A percentile compares a stretch with the other conserved stretches of the same genome.
Conservation (phyloP, 2,888 invertebrate species). For the Oscheius onirici region DNA sequence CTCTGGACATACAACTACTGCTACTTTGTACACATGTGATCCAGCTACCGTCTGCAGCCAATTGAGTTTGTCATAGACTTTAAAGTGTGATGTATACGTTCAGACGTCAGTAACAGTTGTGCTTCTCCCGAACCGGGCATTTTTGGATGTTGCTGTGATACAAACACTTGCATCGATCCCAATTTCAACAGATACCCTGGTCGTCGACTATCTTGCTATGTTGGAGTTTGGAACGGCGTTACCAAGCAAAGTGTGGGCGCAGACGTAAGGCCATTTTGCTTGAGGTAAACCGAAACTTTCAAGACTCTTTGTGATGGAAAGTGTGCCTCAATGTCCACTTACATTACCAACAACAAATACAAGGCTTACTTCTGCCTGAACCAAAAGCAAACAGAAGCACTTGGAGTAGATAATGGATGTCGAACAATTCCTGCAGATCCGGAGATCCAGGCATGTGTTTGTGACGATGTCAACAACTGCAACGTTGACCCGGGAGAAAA, state of each 20-base stretch:
- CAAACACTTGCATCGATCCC: conserved; percentile 47
- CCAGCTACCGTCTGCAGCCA: conserved; percentile 31
- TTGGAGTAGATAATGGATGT: conserved; percentile 45
- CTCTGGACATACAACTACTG: conserved; percentile 11
- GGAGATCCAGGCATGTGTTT: conserved; percentile 45
- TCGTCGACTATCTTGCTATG: conserved; percentile 49
- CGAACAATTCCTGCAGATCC: conserved; percentile 38
- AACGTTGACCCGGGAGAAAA: conserved; percentile 33
- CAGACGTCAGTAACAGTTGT: conserved; percentile 27
- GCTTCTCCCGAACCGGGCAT: conserved; percentile 30
- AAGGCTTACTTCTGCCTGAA: conserved; percentile 55
- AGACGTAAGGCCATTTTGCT: neutral
- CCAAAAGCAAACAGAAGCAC: conserved; percentile 36
- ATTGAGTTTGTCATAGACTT: neutral
- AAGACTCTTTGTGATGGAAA: conserved; percentile 47
- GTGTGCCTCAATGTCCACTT: conserved; percentile 46
- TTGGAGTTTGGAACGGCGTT: conserved; percentile 43
- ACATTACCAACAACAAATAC: conserved; percentile 32
- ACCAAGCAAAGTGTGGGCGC: conserved; percentile 43
- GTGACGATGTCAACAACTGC: conserved; percentile 45
- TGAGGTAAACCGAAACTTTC: neutral
- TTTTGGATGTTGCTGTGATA: conserved; percentile 49
- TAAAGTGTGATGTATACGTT: neutral
- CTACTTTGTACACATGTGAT: conserved; percentile 35
- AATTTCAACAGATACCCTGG: conserved; percentile 72